phyloP scores from a whole-genome alignment of 1,140 invertebrate genomes.

The Trachymyrmex cornetzi region DNA sequence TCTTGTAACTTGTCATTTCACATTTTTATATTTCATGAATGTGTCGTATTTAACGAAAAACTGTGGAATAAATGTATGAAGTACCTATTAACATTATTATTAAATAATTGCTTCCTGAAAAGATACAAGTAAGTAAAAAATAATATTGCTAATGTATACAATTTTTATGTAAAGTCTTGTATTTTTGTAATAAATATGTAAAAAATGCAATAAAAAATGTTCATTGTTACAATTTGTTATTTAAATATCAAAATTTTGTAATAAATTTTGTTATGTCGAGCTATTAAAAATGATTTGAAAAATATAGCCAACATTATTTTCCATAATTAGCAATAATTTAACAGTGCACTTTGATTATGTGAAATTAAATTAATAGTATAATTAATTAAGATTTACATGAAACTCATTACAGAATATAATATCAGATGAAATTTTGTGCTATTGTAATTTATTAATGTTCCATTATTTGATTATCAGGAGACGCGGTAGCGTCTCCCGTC shows the following conservation, averaged over 20 bases:
- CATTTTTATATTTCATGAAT: not conserved
- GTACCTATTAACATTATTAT: not conserved
- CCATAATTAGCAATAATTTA: not conserved
- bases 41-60: not conserved
- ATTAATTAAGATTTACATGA: not conserved
- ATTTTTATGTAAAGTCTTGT: not conserved
- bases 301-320: not conserved
- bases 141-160: not conserved
- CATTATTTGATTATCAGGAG: not conserved
- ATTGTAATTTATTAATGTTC: slow-evolving; percentile 10
- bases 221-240: not conserved
- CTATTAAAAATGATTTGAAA: not conserved
- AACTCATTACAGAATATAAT: slow-evolving; percentile 2
- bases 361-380: not conserved
- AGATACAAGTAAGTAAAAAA: not conserved
- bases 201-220: no score
- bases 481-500: no score
- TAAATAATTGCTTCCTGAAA: not conserved
- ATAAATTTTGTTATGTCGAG: not conserved
- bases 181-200: not conserved
- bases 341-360: not conserved
- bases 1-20: not conserved
- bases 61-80: not conserved
- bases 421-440: not conserved
- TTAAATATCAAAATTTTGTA: not conserved